phyloP scores from a whole-genome alignment of 2,888 invertebrate genomes.

The Quadriops clusia region DNA sequence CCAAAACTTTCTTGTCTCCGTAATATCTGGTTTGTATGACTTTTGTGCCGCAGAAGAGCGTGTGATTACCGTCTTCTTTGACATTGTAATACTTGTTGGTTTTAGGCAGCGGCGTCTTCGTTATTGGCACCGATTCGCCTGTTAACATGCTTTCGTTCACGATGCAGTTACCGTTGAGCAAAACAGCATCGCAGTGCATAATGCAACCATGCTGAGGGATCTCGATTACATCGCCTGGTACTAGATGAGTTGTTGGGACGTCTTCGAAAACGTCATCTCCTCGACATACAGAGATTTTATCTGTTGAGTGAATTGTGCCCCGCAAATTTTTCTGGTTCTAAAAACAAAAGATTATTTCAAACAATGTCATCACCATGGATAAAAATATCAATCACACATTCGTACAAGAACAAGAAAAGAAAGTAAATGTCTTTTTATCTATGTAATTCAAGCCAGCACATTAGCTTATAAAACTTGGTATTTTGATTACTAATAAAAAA shows the following conservation, averaged over 20 bases:
- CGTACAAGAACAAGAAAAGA: constrained; percentile 5
- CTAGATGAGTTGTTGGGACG: constrained; percentile 60
- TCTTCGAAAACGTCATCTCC: constrained; percentile 38
- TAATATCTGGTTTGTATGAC: constrained; percentile 84
- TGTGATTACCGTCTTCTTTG: constrained; percentile 77
- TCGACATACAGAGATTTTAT: constrained; percentile 53
- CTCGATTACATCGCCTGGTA: constrained; percentile 82
- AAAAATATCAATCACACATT: too few relatives aligned
- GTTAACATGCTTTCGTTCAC: constrained; percentile 95
- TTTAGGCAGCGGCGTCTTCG: constrained; percentile 76
- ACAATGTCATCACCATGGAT: too few relatives aligned
- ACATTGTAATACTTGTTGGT: constrained; percentile 57
- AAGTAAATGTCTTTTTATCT: too few relatives aligned
- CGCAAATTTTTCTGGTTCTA: constrained; percentile 78
- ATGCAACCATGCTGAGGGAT: constrained; percentile 72
- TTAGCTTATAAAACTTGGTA: too few relatives aligned
- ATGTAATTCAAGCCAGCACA: too few relatives aligned
- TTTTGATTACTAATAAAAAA: too few relatives aligned
- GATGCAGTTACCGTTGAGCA: constrained; percentile 76
- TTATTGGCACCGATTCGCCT: constrained; percentile 87
- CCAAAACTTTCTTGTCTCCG: constrained; percentile 36
- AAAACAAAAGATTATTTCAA: too few relatives aligned
- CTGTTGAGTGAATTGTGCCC: constrained; percentile 68
- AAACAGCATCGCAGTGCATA: constrained; percentile 86
- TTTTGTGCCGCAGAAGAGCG: constrained; percentile 80